Base-by-base conservation (phyloP, 1,140 invertebrate genomes). In the Drosophila sturtevanti region DNA sequence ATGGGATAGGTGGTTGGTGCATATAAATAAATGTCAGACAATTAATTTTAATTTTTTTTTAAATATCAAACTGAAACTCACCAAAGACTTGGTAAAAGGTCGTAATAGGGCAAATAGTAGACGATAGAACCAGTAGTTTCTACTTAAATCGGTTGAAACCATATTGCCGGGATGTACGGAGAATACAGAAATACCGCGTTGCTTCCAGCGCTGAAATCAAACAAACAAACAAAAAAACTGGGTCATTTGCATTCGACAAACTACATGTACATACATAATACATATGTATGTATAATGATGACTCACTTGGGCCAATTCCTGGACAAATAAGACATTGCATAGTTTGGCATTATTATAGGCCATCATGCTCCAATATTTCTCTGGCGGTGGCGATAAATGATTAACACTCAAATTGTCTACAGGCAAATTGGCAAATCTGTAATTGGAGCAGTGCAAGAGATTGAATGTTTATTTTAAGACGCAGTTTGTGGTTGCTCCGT, bases 71-170 rank as follows among this genome's bases (percentile, higher is more conserved):
- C 0, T n/a, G 12, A 14, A n/a, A 92, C 94, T 94, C 93, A 98
- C 97, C 94, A 98, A 89, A n/a, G 97, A 97, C 93, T 99, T 99
- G 6, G 98, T 98, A 91, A 99, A 99, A 21, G 98, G 98, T 34
- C 97, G 93, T 2, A 96, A 96, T 2, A 98, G 12, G n/a, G 94
- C 93, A 91, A 97, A 98, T 0, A 97, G 77, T 0, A 98, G 67
- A 79, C 95, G 92, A 72, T 95, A 98, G 0, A 96, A 72, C 96
- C 97, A 98, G 94, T 96, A 98, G 90, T 97, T 93, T 31, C 96
- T 93, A n/a, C 94, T 92, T 3, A 99, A 18, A 68, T 94, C 93
- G 7, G 96, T 95, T 67, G 93, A 95, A 5, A 98, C 95, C 94
- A 98, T 94, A 91, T 98, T 99, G 16, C 98, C 98, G 22, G 98